phyloP scores from a whole-genome alignment of 2,888 invertebrate genomes.

The Tridacna gigas region DNA sequence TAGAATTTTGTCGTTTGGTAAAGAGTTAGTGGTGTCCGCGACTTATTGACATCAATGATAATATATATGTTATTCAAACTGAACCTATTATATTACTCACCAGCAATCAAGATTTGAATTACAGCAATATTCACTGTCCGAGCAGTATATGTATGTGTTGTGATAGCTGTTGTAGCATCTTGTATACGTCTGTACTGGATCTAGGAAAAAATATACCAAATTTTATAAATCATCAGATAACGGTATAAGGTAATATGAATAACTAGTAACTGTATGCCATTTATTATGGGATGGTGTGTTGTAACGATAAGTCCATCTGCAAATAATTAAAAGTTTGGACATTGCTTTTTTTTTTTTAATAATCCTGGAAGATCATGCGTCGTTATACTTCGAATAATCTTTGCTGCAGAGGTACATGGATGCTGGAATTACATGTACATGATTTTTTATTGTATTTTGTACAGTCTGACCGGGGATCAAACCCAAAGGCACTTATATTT shows the following conservation, averaged over 20 bases:
- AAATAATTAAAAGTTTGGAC: too few relatives aligned
- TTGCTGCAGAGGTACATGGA: too few relatives aligned
- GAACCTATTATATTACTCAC: background rate
- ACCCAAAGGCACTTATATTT: too few relatives aligned
- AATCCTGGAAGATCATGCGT: too few relatives aligned
- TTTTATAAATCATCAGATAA: background rate
- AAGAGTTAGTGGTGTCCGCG: background rate
- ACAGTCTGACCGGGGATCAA: too few relatives aligned
- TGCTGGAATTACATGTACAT: too few relatives aligned
- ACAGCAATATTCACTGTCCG: constrained; percentile 4
- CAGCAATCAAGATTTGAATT: background rate
- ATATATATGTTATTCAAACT: background rate
- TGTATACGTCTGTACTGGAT: background rate
- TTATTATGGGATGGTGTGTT: too few relatives aligned
- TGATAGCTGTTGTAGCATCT: constrained; percentile 6
- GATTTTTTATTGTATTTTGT: too few relatives aligned
- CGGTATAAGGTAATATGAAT: background rate
- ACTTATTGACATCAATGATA: background rate
- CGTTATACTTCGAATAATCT: too few relatives aligned
- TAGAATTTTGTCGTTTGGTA: background rate
- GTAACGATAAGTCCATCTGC: too few relatives aligned
- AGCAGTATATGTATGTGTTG: background rate
- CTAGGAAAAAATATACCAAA: background rate
- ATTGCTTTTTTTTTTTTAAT: too few relatives aligned
- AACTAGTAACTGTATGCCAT: background rate